Evolutionary conservation across 2,888 invertebrate genomes (phyloP).

Genomic region (Clistopyga incitator): DNA sequence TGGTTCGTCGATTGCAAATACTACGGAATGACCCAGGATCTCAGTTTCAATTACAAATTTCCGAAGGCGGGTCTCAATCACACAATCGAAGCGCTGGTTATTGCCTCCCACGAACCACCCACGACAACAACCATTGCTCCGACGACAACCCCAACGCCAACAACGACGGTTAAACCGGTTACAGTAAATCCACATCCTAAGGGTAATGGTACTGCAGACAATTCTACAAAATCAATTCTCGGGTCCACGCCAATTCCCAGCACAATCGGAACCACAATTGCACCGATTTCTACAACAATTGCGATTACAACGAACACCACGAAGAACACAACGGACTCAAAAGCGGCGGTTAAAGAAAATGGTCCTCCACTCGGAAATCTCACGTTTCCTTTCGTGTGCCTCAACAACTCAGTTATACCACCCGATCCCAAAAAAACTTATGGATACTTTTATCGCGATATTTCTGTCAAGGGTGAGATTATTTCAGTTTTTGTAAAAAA

Average conservation of each 20-base stretch:
- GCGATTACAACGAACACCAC: background rate
- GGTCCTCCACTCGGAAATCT: constrained; percentile 72
- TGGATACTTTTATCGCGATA: constrained; percentile 89
- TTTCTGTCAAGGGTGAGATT: constrained; percentile 90
- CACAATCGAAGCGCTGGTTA: constrained; percentile 89
- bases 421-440: constrained; percentile 89
- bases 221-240: constrained; percentile 54
- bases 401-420: constrained; percentile 87
- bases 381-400: constrained; percentile 85
- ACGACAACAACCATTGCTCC: constrained; percentile 78
- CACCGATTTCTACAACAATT: constrained; percentile 72
- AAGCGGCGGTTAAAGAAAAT: constrained; percentile 25
- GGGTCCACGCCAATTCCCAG: constrained; percentile 6
- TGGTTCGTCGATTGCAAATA: constrained; percentile 93
- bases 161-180: constrained; percentile 72
- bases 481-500: background rate
- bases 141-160: constrained; percentile 77
- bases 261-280: constrained; percentile 72
- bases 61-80: constrained; percentile 87
- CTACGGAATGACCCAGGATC: constrained; percentile 88
- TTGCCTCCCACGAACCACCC: constrained; percentile 89
- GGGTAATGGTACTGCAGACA: constrained; percentile 59
- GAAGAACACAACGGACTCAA: constrained; percentile 46
- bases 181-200: constrained; percentile 42
- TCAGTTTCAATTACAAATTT: constrained; percentile 88